Conservation (phyloP, 2,888 invertebrate genomes). For the Stegana nigrithorax region DNA sequence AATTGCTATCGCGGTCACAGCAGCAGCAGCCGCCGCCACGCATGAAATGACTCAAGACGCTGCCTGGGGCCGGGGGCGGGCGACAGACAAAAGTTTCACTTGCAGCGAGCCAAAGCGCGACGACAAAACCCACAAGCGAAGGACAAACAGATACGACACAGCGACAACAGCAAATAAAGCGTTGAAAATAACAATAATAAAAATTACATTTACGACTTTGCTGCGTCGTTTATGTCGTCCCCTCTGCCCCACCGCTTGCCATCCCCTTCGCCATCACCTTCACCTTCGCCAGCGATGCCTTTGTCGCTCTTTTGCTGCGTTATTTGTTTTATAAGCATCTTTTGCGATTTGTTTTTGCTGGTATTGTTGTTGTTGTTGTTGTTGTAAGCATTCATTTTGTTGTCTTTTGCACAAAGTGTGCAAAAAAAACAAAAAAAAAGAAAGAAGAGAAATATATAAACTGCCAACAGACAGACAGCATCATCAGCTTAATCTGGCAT, state of each 20-base stretch:
- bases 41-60: neutral
- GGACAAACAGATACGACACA: neutral
- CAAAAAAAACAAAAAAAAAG: too few species aligned
- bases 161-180: slow-evolving; percentile 8
- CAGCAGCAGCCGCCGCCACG: neutral
- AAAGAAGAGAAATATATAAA: slow-evolving; percentile 6
- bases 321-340: too few species aligned
- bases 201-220: slow-evolving; percentile 24
- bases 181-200: slow-evolving; percentile 23
- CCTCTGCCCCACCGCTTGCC: too few species aligned
- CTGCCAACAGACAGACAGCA: slow-evolving; percentile 7
- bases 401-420: too few species aligned
- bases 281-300: too few species aligned
- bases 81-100: neutral
- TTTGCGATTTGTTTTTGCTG: too few species aligned
- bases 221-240: neutral
- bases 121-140: neutral
- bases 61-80: neutral
- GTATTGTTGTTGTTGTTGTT: neutral
- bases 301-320: too few species aligned
- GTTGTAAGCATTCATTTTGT: too few species aligned
- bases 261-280: too few species aligned
- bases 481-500: too few species aligned
- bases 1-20: slow-evolving; percentile 40
- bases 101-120: neutral